Evolutionary conservation across 1,140 invertebrate species (phyloP), one percentile per base, ranked within the genome.

Genomic region (Nymphalis io): DNA sequence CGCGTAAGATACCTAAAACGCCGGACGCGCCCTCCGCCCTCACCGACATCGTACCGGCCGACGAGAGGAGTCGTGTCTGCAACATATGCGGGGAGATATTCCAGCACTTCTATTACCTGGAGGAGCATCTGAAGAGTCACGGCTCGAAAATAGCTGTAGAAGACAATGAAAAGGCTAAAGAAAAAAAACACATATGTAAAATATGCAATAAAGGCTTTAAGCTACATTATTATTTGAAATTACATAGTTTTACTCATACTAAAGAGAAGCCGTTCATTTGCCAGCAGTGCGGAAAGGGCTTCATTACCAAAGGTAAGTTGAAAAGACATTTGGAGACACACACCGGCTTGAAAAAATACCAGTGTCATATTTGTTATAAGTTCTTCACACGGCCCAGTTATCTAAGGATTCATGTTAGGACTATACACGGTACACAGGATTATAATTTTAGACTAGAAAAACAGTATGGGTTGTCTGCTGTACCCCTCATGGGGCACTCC

Each of bases 201-300:
- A 90, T 93, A 12, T 94, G 94, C 72, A 93, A 93, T 16, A 94
- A 93, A 61, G 84, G 89, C 57, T 94, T 94, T 67, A 94, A 88
- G 42, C 73, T 91, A 0, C 87, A 88, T 27, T 91, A 91, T 44
- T 91, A 91, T 57, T 46, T 91, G 4, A 91, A 91, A 33, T 58
- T 91, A 3, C 89, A 91, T 60, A 87, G 83, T 18, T 91, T 88
- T 55, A 91, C 89, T 0, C 89, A 91, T 53, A 86, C 87, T 0
- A 91, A 91, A 33, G 89, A 91, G 51, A 89, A 89, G 40, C 89
- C 89, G 0, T 89, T 81, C 46, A 91, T 89, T 0, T 89, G 89
- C 38, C 87, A 89, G 64, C 86, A 91, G 66, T 91, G 92, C 55
- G 89, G 88, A 0, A 92, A 91, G 60, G 91, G 91, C 0, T 93